These are phyloP conservation scores for Antheraea mylitta DNA, from an alignment of 1,140 invertebrate species.

Conservation along the genomic window DNA sequence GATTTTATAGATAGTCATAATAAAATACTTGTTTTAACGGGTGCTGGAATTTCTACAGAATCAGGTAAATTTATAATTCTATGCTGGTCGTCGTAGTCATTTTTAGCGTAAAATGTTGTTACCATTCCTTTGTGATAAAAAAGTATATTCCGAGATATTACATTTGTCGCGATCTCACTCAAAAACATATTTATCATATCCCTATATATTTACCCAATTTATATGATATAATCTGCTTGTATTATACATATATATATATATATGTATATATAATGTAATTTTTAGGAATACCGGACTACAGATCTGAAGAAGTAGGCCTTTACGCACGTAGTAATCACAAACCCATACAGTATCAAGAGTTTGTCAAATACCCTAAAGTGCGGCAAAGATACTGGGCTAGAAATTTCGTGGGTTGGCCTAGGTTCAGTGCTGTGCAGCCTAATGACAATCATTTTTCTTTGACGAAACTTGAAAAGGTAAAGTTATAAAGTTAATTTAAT, in stretches of 20 bases:
- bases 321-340: slow-evolving; percentile 91
- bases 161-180: too few species aligned
- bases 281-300: slow-evolving; percentile 95
- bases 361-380: slow-evolving; percentile 84
- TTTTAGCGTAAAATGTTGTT: too few species aligned
- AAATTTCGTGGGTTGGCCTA: slow-evolving; percentile 96
- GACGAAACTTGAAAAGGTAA: slow-evolving; percentile 81
- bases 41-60: slow-evolving; percentile 98
- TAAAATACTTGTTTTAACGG: slow-evolving; percentile 89
- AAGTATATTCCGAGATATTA: too few species aligned
- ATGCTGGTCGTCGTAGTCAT: too few species aligned
- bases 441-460: slow-evolving; percentile 84
- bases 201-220: too few species aligned
- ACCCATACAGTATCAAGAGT: slow-evolving; percentile 92
- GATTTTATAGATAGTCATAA: slow-evolving; percentile 82
- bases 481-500: not conserved
- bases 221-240: not conserved
- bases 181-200: too few species aligned
- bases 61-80: slow-evolving; percentile 75
- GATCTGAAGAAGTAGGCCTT: slow-evolving; percentile 94
- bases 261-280: not conserved
- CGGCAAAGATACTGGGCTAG: slow-evolving; percentile 96
- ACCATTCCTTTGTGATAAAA: too few species aligned
- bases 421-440: slow-evolving; percentile 84
- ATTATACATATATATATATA: too few species aligned